phyloP scores from a whole-genome alignment of 92 coral and sea anemone species.

The Phenganax marumi region DNA sequence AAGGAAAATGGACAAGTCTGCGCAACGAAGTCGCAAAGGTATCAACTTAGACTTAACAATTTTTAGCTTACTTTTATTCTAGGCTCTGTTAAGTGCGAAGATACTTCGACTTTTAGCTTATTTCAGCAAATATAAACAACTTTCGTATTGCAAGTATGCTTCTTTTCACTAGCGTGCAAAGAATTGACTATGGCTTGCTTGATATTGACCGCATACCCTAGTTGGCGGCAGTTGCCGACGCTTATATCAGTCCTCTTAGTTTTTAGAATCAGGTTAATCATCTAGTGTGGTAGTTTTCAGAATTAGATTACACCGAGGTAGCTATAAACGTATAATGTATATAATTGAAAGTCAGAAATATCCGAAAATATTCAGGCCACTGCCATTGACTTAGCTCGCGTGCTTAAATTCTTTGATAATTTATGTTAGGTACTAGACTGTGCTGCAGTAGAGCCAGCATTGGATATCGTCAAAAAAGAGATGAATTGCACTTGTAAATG shows the following conservation, averaged over 20 bases:
- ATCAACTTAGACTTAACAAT: background rate
- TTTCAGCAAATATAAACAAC: no score
- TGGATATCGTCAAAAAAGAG: no score
- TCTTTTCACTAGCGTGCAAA: no score
- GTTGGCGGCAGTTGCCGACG: no score
- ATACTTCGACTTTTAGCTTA: no score
- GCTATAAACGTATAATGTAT: background rate
- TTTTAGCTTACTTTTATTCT: background rate
- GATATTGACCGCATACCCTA: no score
- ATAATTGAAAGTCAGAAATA: no score
- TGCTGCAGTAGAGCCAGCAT: no score
- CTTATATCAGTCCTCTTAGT: background rate
- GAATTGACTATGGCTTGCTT: no score
- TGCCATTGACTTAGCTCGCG: background rate
- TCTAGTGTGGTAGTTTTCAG: background rate
- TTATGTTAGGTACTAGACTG: background rate
- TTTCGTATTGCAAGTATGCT: no score
- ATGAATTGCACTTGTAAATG: no score
- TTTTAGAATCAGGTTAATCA: background rate
- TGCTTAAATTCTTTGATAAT: background rate
- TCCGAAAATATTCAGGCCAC: no score
- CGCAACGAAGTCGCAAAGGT: slow-evolving; percentile 15
- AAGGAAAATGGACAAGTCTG: background rate
- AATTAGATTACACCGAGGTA: background rate
- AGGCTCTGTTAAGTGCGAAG: background rate